Evolutionary conservation across 2,113 vertebrate species (phyloP), one percentile per base, ranked within the genome.

Genomic region (Petromus typicus): DNA sequence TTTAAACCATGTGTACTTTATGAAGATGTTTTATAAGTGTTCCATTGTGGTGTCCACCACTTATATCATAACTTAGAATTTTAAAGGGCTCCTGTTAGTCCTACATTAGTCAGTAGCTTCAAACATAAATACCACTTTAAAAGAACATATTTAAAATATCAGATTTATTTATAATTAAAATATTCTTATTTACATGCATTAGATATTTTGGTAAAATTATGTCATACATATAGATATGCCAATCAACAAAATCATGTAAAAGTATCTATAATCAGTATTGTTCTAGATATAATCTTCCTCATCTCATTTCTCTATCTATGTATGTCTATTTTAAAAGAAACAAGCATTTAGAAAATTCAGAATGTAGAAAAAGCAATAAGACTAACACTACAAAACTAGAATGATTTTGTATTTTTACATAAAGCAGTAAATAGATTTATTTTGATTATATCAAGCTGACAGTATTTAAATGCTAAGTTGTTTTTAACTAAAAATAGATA

Each of bases 131-230:
- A 45, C 0, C 12, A 54, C 40, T 86, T 14, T 75, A 75, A 86
- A 3, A 34, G 27, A 90, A 71, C 7, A 34, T 67, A 22, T 95
- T 92, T 94, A 14, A 64, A 86, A 90, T 78, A 86, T 75, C 51
- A 67, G n/a, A 54, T 83, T 82, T 34, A 54, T 45, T 78, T 75
- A n/a, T 54, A 9, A 34, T 67, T 56, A 75, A 69, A 83, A 69
- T 89, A 73, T 48, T 57, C 1, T 54, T 40, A 84, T 66, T 92
- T 95, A 59, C 13, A 12, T 86, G 0, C 23, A 73, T 57, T 54
- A 48, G 23, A 48, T 45, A 27, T 20, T n/a, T 23, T 79, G 14
- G 27, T 89, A 34, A 91, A 86, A 76, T 32, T 54, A 12, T 64
- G 71, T 45, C 37, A 37, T 25, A 67, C n/a, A 11, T 95, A 12